These are phyloP conservation scores for Archocentrus centrarchus DNA, from an alignment of 2,113 vertebrate genomes.

Conservation along the genomic window DNA sequence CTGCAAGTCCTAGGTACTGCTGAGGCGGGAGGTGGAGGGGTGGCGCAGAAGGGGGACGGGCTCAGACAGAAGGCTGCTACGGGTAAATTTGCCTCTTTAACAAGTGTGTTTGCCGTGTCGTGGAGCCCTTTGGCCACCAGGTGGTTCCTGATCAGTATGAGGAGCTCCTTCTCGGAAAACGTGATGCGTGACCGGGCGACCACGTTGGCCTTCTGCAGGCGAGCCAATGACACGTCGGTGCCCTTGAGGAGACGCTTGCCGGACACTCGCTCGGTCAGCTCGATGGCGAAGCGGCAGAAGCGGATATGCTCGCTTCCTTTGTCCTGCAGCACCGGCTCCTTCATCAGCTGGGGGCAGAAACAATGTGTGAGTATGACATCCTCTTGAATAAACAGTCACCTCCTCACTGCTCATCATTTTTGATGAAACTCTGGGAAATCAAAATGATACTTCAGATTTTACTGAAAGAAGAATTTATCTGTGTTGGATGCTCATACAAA, in stretches of 20 bases:
- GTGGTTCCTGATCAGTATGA: slow-evolving; percentile 93
- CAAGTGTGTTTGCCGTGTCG: slow-evolving; percentile 87
- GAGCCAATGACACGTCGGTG: slow-evolving; percentile 91
- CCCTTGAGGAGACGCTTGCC: slow-evolving; percentile 93
- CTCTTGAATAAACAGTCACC: no score
- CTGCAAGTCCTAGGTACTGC: slow-evolving; percentile 86
- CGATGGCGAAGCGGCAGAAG: slow-evolving; percentile 94
- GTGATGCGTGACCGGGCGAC: slow-evolving; percentile 94
- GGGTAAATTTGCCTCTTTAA: slow-evolving; percentile 89
- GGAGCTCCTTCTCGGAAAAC: slow-evolving; percentile 93
- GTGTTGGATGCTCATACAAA: not conserved
- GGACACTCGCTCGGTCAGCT: slow-evolving; percentile 93
- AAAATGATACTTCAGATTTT: not conserved
- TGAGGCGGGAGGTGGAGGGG: slow-evolving; percentile 50
- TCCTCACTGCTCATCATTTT: no score
- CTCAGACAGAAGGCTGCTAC: slow-evolving; percentile 81
- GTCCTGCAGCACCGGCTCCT: slow-evolving; percentile 97
- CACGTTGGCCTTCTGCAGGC: slow-evolving; percentile 92
- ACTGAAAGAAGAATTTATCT: not conserved
- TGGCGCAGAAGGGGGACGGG: slow-evolving; percentile 69
- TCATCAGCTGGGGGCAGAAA: slow-evolving; percentile 84
- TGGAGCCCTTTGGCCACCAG: slow-evolving; percentile 92
- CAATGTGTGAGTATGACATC: not conserved
- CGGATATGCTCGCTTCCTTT: slow-evolving; percentile 94
- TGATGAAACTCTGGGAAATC: no score